Conservation (phyloP, 2,888 invertebrate genomes). For the Minunthozetes semirufus region DNA sequence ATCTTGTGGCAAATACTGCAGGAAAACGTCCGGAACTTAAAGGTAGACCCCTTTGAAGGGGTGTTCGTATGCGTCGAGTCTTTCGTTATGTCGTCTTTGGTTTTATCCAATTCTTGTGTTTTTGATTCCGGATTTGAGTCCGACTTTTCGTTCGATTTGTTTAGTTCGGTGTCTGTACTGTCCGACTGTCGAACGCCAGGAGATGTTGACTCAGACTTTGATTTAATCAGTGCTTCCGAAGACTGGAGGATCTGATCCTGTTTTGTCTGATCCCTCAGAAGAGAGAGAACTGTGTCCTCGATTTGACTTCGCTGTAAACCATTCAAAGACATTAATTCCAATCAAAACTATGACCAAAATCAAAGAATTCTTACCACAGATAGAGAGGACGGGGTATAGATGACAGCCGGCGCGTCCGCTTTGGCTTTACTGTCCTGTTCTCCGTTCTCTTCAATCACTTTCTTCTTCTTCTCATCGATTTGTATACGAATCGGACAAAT, state of each 20-base stretch:
- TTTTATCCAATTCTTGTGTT: background rate
- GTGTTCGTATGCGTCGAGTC: conserved; percentile 4
- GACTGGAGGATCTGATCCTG: conserved; percentile 39
- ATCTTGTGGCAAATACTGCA: conserved; percentile 40
- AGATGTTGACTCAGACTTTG: background rate
- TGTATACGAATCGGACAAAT: conserved; percentile 34
- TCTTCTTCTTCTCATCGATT: conserved; percentile 30
- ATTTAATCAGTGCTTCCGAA: conserved; percentile 22
- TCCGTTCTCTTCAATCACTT: conserved; percentile 20
- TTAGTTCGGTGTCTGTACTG: background rate
- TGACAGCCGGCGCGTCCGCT: conserved; percentile 5
- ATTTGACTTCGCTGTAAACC: conserved; percentile 38
- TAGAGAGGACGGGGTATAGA: conserved; percentile 25
- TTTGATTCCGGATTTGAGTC: background rate
- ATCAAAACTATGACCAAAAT: background rate
- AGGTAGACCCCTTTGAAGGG: background rate
- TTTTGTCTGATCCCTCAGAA: conserved; percentile 38
- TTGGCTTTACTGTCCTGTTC: background rate
- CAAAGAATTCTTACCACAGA: conserved; percentile 16
- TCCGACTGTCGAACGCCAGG: background rate
- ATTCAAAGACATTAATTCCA: background rate
- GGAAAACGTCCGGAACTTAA: conserved; percentile 34
- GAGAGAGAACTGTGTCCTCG: conserved; percentile 38
- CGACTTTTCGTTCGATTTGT: background rate
- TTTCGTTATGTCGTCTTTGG: background rate